phyloP scores from a whole-genome alignment of 1,140 invertebrate species.

The Parapsyche elsis region DNA sequence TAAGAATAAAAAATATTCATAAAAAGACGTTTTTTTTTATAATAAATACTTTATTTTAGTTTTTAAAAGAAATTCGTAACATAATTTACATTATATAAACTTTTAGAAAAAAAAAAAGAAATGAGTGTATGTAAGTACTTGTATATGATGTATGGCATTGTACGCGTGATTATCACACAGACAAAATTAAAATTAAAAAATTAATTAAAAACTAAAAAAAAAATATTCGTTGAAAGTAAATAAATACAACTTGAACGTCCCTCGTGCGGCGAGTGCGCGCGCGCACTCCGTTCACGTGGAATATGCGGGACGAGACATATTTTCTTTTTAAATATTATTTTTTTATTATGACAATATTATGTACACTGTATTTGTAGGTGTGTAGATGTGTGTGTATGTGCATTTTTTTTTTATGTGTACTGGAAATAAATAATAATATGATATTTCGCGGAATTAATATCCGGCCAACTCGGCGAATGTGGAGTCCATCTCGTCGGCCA shows the following conservation, averaged over 20 bases:
- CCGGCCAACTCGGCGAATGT: slow-evolving; percentile 96
- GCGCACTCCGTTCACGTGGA: background rate
- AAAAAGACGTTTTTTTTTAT: slow-evolving; percentile 49
- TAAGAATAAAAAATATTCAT: too few species aligned
- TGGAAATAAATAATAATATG: slow-evolving; percentile 11
- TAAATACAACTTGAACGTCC: slow-evolving; percentile 26
- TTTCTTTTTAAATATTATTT: background rate
- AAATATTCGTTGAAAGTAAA: slow-evolving; percentile 4
- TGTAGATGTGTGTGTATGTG: background rate
- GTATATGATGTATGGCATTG: slow-evolving; percentile 45
- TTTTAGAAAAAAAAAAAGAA: slow-evolving; percentile 34
- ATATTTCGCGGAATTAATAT: slow-evolving; percentile 69
- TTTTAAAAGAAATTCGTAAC: slow-evolving; percentile 56
- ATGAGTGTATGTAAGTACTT: slow-evolving; percentile 9
- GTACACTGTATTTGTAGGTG: background rate
- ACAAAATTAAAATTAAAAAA: slow-evolving; percentile 41
- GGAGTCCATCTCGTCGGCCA: slow-evolving; percentile 96
- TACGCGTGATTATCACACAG: slow-evolving; percentile 43
- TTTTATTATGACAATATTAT: too few species aligned
- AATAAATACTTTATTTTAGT: slow-evolving; percentile 57
- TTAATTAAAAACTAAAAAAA: slow-evolving; percentile 16
- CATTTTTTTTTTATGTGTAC: background rate
- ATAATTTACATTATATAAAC: slow-evolving; percentile 55
- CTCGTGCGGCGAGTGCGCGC: background rate
- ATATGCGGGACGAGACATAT: slow-evolving; percentile 19